These are phyloP conservation scores for Stegophylla sp. DNA, from an alignment of 2,888 invertebrate species.

Conservation along the genomic window DNA sequence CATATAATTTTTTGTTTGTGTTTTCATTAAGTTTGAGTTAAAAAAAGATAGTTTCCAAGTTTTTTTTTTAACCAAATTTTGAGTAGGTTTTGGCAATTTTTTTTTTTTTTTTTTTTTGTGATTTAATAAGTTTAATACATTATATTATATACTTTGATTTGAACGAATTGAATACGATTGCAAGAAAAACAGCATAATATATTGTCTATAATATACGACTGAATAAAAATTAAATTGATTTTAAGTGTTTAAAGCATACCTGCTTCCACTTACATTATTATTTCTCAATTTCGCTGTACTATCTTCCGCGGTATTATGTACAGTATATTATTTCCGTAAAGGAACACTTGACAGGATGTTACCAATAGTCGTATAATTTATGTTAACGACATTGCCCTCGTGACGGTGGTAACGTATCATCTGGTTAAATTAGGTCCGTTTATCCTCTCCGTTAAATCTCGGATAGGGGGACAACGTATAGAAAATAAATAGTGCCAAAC, in stretches of 20 bases:
- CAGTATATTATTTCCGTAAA: slow-evolving; percentile 26
- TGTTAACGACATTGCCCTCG: slow-evolving; percentile 57
- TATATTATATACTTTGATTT: too few relatives aligned
- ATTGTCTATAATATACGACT: neutral
- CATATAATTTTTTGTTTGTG: too few relatives aligned
- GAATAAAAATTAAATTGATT: neutral
- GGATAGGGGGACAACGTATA: slow-evolving; percentile 7
- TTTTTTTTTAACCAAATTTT: too few relatives aligned
- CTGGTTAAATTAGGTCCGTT: slow-evolving; percentile 44
- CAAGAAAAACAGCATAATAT: neutral
- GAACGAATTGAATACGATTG: neutral
- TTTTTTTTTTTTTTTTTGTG: too few relatives aligned
- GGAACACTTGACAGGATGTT: slow-evolving; percentile 46
- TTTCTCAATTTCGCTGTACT: neutral
- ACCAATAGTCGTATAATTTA: slow-evolving; percentile 51
- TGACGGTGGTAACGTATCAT: slow-evolving; percentile 29
- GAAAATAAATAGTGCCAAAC: slow-evolving; percentile 66
- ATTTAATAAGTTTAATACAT: too few relatives aligned
- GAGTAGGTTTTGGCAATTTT: too few relatives aligned
- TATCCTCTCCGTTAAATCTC: slow-evolving; percentile 37
- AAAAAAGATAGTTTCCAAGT: too few relatives aligned
- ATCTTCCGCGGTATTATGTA: slow-evolving; percentile 19
- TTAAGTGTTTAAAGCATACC: neutral
- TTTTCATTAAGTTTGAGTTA: too few relatives aligned
- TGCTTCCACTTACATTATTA: neutral